phyloP scores from a whole-genome alignment of 2,888 invertebrate species.

The Drosophila lacicola region DNA sequence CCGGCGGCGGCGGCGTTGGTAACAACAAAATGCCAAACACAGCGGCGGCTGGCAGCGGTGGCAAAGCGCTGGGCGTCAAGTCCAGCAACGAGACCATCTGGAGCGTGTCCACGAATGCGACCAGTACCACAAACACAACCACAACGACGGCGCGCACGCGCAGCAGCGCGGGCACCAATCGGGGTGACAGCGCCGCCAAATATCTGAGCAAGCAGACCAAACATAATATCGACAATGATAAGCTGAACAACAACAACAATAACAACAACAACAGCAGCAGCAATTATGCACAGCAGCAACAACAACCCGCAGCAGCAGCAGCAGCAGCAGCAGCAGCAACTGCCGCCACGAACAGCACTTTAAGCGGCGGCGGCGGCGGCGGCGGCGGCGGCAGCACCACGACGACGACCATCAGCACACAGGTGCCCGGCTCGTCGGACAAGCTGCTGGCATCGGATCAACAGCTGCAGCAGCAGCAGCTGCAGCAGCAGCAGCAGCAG shows the following conservation, averaged over 20 bases:
- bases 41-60: constrained; percentile 4
- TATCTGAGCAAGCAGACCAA: constrained; percentile 72
- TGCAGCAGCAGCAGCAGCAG: constrained; percentile 30
- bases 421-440: constrained; percentile 42
- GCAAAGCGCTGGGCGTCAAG: constrained; percentile 70
- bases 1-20: not conserved
- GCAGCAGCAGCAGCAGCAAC: constrained; percentile 15
- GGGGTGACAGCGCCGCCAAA: constrained; percentile 44
- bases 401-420: constrained; percentile 8
- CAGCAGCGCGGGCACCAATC: constrained; percentile 50
- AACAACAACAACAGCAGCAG: constrained; percentile 52
- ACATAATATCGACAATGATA: constrained; percentile 69
- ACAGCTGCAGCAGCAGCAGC: constrained; percentile 29
- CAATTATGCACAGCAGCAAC: constrained; percentile 43
- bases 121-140: constrained; percentile 65
- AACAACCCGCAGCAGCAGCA: constrained; percentile 24
- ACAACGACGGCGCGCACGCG: constrained; percentile 76
- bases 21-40: constrained; percentile 13
- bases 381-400: not conserved
- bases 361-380: not conserved
- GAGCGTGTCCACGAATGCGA: constrained; percentile 77
- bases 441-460: constrained; percentile 22
- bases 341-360: not conserved
- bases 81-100: constrained; percentile 82
- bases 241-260: constrained; percentile 68